Percentiles rank a stretch among this genome's conserved stretches.
Conservation (phyloP, 2,888 invertebrate species). For the Rugalucina vietnamica region DNA sequence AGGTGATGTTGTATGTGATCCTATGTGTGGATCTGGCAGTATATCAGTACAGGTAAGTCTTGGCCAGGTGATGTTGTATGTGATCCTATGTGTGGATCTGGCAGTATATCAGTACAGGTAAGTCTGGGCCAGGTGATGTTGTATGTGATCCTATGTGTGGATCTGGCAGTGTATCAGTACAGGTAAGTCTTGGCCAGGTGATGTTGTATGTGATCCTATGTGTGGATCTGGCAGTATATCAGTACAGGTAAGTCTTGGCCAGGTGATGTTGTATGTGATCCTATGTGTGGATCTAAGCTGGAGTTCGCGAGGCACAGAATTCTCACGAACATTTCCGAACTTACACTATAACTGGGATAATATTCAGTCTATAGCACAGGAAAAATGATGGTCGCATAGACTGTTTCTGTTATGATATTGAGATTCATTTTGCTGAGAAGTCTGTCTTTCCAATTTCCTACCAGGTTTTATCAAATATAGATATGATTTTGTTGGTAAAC, state of each 20-base stretch:
- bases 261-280: slow-evolving; percentile 87
- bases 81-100: slow-evolving; percentile 88
- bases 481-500: too few species aligned
- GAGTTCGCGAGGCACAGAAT: too few species aligned
- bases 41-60: slow-evolving; percentile 87
- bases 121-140: slow-evolving; percentile 83
- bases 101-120: slow-evolving; percentile 87
- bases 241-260: slow-evolving; percentile 85
- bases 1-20: slow-evolving; percentile 86
- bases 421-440: too few species aligned
- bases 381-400: too few species aligned
- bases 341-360: too few species aligned
- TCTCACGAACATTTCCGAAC: too few species aligned
- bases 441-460: too few species aligned
- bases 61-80: slow-evolving; percentile 85
- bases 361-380: too few species aligned
- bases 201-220: slow-evolving; percentile 87
- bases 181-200: slow-evolving; percentile 84
- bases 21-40: slow-evolving; percentile 87
- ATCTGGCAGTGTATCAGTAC: slow-evolving; percentile 87
- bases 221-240: slow-evolving; percentile 88
- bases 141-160: slow-evolving; percentile 88
- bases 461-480: too few species aligned
- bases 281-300: slow-evolving; percentile 88
- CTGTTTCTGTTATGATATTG: too few species aligned